These are phyloP conservation scores for Drosophila anomelani DNA, from an alignment of 2,888 invertebrate genomes.

Conservation along the genomic window DNA sequence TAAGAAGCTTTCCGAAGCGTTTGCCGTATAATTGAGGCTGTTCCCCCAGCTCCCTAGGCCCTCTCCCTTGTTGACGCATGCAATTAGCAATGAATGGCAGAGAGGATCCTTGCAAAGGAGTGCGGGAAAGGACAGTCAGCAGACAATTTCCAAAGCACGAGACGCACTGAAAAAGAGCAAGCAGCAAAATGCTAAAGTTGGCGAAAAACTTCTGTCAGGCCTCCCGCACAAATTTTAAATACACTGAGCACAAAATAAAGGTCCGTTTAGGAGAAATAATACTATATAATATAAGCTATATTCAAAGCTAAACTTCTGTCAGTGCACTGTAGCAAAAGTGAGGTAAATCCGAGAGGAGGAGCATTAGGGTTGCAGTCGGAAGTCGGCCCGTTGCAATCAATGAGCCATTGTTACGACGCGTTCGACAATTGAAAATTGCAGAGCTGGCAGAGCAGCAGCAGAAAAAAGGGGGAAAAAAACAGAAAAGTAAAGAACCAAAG, in stretches of 20 bases:
- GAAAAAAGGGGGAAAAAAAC: neutral
- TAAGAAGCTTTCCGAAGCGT: slow-evolving; percentile 28
- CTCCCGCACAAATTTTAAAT: neutral
- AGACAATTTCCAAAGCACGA: slow-evolving; percentile 13
- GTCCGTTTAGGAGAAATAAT: neutral
- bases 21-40: slow-evolving; percentile 61
- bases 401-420: slow-evolving; percentile 69
- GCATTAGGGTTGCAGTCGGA: slow-evolving; percentile 5
- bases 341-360: neutral
- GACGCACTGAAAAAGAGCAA: slow-evolving; percentile 21
- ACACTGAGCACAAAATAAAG: neutral
- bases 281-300: neutral
- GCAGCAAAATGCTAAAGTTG: slow-evolving; percentile 55
- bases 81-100: slow-evolving; percentile 61
- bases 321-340: neutral
- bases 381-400: slow-evolving; percentile 58
- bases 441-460: slow-evolving; percentile 13
- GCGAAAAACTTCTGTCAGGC: slow-evolving; percentile 47
- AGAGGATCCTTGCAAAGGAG: slow-evolving; percentile 19
- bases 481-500: neutral
- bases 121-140: neutral
- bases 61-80: slow-evolving; percentile 58
- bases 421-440: slow-evolving; percentile 73
- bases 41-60: neutral
- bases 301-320: neutral